Percentiles rank a stretch among this genome's conserved stretches.
Evolutionary conservation across 1,140 invertebrate species (phyloP).

Genomic region (Cotesia vestalis): DNA sequence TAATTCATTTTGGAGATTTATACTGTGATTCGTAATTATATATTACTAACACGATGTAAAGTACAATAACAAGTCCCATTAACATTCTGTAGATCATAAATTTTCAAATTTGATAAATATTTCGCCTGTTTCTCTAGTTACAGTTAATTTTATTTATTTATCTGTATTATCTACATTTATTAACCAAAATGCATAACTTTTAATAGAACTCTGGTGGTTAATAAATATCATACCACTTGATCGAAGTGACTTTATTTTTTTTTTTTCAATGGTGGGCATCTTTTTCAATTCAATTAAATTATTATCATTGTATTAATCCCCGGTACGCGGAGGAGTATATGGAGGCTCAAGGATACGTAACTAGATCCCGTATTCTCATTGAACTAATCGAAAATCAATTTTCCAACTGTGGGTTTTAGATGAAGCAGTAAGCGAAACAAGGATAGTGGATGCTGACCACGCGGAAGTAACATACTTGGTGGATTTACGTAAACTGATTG

Average conservation of each 20-base stretch:
- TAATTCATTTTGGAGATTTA: constrained; percentile 3
- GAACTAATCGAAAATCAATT: constrained; percentile 41
- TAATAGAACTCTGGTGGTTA: not conserved
- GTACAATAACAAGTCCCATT: no score
- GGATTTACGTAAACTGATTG: constrained; percentile 42
- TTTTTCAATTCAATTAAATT: constrained; percentile 20
- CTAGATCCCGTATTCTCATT: constrained; percentile 12
- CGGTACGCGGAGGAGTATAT: constrained; percentile 12
- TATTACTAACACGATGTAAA: no score
- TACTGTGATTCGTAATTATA: not conserved
- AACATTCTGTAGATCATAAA: no score
- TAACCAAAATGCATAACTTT: no score
- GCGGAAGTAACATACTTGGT: constrained; percentile 20
- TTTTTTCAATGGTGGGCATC: not conserved
- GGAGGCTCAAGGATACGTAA: constrained; percentile 18
- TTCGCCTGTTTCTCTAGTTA: no score
- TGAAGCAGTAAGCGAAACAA: not conserved
- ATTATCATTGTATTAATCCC: constrained; percentile 33
- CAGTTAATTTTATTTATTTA: no score
- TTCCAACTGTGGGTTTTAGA: constrained; percentile 6
- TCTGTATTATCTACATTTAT: no score
- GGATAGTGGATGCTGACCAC: constrained; percentile 34
- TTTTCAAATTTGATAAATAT: no score
- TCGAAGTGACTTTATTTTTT: not conserved
- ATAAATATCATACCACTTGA: not conserved